These are phyloP conservation scores for Aldabrachelys gigantea DNA, from an alignment of 2,113 vertebrate genomes.

Conservation along the genomic window DNA sequence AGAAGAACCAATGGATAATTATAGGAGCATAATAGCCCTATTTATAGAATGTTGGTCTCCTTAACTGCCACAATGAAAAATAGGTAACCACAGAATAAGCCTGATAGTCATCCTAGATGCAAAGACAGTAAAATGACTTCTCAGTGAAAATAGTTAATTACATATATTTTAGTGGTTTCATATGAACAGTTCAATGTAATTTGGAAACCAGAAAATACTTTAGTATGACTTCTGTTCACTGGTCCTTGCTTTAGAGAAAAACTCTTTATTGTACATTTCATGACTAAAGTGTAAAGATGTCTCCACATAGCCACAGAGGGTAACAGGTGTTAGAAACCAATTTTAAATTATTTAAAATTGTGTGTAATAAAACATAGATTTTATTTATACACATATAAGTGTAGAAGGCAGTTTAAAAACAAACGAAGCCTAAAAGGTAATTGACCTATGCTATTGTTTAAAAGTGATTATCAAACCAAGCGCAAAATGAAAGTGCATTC, in stretches of 20 bases:
- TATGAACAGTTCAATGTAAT: neutral
- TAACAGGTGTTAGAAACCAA: neutral
- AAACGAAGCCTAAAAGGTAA: neutral
- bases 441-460: neutral
- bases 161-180: neutral
- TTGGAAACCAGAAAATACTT: neutral
- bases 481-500: conserved; percentile 7
- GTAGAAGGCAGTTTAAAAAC: neutral
- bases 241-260: neutral
- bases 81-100: too few species aligned
- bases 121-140: neutral
- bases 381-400: neutral
- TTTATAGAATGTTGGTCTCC: neutral
- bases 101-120: neutral
- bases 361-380: neutral
- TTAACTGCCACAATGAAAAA: too few species aligned
- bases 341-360: conserved; percentile 1
- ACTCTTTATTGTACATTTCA: neutral
- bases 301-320: neutral
- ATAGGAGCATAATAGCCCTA: neutral
- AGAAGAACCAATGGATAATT: neutral
- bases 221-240: neutral
- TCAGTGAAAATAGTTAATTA: neutral
- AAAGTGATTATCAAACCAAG: neutral
- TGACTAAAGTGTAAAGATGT: neutral